Evolutionary conservation across 2,113 vertebrate species (phyloP).

Genomic region (Plotosus lineatus): DNA sequence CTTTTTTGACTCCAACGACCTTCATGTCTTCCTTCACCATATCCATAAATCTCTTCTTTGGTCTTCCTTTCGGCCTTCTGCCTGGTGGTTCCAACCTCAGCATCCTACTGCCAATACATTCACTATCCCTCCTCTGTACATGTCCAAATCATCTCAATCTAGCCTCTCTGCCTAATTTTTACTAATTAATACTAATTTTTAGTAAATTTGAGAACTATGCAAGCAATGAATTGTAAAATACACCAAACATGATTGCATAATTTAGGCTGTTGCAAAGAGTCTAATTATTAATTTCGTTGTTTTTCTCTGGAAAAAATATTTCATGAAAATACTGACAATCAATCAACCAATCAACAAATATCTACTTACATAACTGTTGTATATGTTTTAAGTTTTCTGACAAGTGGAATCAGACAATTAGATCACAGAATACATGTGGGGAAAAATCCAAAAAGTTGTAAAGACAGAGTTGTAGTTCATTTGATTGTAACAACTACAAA

Average conservation of each 20-base stretch:
- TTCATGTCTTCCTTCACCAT: too few relatives aligned
- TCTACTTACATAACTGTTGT: neutral
- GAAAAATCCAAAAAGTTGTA: neutral
- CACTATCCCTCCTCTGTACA: too few relatives aligned
- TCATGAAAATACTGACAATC: neutral
- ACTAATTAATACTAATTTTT: neutral
- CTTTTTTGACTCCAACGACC: too few relatives aligned
- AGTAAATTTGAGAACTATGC: neutral
- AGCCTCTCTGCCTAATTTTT: neutral
- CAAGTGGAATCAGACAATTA: neutral
- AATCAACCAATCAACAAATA: neutral
- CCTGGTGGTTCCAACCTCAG: too few relatives aligned
- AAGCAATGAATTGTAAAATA: neutral
- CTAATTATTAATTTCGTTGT: neutral
- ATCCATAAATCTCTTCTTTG: too few relatives aligned
- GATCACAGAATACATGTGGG: neutral
- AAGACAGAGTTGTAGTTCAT: neutral
- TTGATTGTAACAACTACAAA: neutral
- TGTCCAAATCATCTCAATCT: too few relatives aligned
- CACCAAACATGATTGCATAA: neutral
- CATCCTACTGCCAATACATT: too few relatives aligned
- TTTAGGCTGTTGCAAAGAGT: neutral
- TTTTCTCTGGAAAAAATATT: neutral
- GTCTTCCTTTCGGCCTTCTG: too few relatives aligned
- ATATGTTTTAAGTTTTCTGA: neutral